Base-by-base conservation (phyloP, 2,888 invertebrate genomes). In the Drosophila parthenogenetica region DNA sequence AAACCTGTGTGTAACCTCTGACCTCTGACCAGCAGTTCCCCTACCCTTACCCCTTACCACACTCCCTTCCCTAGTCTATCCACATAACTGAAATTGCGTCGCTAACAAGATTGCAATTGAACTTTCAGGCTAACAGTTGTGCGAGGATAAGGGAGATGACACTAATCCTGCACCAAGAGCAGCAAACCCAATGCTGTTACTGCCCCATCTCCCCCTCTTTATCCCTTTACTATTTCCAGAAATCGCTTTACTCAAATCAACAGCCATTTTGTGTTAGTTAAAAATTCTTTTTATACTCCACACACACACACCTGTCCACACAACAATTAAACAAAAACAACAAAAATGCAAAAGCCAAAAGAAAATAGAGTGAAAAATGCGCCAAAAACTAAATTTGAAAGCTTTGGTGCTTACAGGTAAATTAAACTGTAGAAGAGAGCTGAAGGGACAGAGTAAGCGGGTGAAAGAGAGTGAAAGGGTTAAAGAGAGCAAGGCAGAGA, bases 21-120 rank as follows among this genome's bases (percentile, higher is more conserved):
- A 39, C 14, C n/a, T n/a, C n/a, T n/a, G n/a, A n/a, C n/a, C n/a
- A n/a, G n/a, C n/a, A n/a, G n/a, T n/a, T n/a, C n/a, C 13, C 13
- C 13, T 13, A 35, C 35, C 5, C 13, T 32, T 11, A 35, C 55
- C 22, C 4, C 39, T 14, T 25, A 42, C 13, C 14, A 5, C 35
- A 1, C 35, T 11, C 22, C 4, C 35, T 42, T 7, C 39, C 8
- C n/a, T n/a, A 5, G 32, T 32, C 5, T 3, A 17, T 29, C 25
- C n/a, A 14, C 19, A 43, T 42, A 40, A 51, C 42, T 43, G 35
- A 45, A 57, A 49, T 32, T 61, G 71, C 61, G 60, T 45, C 48
- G 81, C 89, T 86, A 76, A 85, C 77, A 86, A 80, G 78, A 78
- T 89, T 77, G 88, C 87, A 89, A 89, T 86, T 82, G 81, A 82